phyloP scores from a whole-genome alignment of 2,797 vertebrate species.

The Phaenicophaeus curvirostris region DNA sequence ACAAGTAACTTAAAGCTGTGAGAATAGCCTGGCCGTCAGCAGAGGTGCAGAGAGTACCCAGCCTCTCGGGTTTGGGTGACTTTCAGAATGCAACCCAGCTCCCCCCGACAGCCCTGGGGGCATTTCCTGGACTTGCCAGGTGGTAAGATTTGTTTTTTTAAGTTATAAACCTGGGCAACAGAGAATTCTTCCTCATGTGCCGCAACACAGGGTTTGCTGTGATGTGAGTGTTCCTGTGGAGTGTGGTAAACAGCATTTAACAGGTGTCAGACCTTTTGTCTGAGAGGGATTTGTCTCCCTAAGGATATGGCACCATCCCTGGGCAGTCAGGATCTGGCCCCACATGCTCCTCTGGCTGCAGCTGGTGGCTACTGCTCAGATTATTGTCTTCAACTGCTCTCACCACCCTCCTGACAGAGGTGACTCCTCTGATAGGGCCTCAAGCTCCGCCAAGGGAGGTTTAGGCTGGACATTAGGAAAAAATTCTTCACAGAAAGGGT shows the following conservation, averaged over 20 bases:
- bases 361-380: background rate
- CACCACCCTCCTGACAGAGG: background rate
- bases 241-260: background rate
- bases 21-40: background rate
- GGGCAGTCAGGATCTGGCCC: background rate
- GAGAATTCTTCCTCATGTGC: background rate
- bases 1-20: background rate
- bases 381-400: background rate
- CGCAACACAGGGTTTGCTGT: background rate
- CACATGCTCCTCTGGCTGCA: background rate
- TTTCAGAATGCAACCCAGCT: background rate
- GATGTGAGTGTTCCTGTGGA: accelerated
- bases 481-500: no score
- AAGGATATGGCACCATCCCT: background rate
- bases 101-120: accelerated
- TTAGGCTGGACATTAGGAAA: no score
- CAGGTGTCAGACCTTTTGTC: background rate
- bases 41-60: background rate
- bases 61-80: accelerated
- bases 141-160: background rate
- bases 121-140: background rate
- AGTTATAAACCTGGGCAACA: background rate
- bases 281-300: background rate
- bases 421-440: accelerated
- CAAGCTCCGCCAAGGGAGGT: no score